Base-by-base conservation (phyloP, 2,113 vertebrate species). In the Campylomormyrus tamandua region DNA sequence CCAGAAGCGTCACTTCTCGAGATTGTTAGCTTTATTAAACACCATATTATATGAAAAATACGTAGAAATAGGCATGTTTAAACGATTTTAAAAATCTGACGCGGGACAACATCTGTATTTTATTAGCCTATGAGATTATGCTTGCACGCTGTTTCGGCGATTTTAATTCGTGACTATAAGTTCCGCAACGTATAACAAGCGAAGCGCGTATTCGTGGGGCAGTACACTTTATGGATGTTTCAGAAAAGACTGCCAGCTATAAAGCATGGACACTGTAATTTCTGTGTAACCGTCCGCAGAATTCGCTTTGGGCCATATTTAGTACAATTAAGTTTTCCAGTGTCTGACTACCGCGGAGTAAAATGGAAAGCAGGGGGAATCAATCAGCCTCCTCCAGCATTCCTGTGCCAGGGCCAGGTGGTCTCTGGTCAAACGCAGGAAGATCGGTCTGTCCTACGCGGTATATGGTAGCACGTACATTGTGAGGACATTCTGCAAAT, bases 341-440 rank as follows among this genome's bases (percentile, higher is more conserved):
- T 62, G 89, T 89, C 52, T 89, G 50, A 50, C 77, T 52, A 15
- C 86, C 84, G 31, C 66, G 52, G 83, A 83, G 83, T 90, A 83
- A 91, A 92, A 92, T 89, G 49, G 89, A 89, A 90, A 89, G 66
- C 89, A 91, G 89, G 88, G 87, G 92, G 53, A 92, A 89, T 89
- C 91, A 91, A 92, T 93, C 91, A 93, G 83, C 45, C 83, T 39
- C 74, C 85, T 31, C 89, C 87, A 45, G 83, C 85, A 80, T 90
- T 89, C 74, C 45, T 91, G 15, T 19, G 84, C 8, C 19, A 31
- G 21, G 62, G 27, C 21, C 89, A 31, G 50, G 45, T 85, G 52
- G 58, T 53, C 58, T 88, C 11, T 83, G 35, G 8, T 42, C 87
- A 58, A 15, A 46, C 70, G 15, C 11, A 17, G 6, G 35, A 35